Percentiles rank a stretch among this genome's conserved stretches.
These are phyloP conservation scores for Lithophane ornitopus DNA, from an alignment of 2,888 invertebrate genomes.

Conservation along the genomic window DNA sequence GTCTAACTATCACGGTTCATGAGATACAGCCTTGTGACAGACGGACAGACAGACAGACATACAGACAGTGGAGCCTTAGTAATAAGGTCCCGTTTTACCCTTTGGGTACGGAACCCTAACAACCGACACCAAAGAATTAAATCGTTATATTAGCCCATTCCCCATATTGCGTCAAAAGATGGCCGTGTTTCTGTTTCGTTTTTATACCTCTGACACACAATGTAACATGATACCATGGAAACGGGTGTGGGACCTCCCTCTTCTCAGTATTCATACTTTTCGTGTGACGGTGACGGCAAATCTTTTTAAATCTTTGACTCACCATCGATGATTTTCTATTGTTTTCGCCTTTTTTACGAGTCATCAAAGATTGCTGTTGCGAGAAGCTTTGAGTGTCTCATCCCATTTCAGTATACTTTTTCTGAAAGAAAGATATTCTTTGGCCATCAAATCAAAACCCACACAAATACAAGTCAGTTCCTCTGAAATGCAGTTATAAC, in stretches of 20 bases:
- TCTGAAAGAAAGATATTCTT: not conserved
- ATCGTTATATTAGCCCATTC: not conserved
- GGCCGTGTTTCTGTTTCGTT: not conserved
- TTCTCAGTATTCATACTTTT: not conserved
- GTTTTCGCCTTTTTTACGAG: not conserved
- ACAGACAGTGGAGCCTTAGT: too few species aligned
- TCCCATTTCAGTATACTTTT: not conserved
- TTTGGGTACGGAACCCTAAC: too few species aligned
- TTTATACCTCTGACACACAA: not conserved
- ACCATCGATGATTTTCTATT: not conserved
- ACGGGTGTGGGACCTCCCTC: not conserved
- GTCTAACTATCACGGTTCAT: too few species aligned
- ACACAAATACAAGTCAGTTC: not conserved
- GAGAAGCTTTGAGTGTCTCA: not conserved
- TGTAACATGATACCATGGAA: not conserved
- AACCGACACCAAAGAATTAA: not conserved
- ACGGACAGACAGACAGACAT: too few species aligned
- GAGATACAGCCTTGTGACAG: too few species aligned
- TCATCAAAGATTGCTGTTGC: not conserved
- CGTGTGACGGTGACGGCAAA: too few species aligned
- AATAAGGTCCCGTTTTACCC: too few species aligned
- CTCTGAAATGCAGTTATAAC: constrained; percentile 11
- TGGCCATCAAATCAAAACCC: not conserved
- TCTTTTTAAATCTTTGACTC: not conserved
- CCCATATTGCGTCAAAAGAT: not conserved